Evolutionary conservation across 2,888 invertebrate species (phyloP).

Genomic region (Diarsia brunnea): DNA sequence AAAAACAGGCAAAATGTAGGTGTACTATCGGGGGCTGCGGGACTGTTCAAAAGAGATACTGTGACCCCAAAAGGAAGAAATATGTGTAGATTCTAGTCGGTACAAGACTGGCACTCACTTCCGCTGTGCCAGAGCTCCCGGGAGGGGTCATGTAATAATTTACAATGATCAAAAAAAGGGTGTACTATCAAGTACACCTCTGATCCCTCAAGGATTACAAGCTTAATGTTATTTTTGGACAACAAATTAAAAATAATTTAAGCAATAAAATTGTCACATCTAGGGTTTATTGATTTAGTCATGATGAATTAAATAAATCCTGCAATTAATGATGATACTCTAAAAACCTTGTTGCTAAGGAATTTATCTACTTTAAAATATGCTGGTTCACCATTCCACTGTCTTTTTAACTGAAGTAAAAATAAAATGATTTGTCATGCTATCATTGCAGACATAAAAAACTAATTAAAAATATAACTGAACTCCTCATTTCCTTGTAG

Average conservation of each 20-base stretch:
- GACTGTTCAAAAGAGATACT: no score
- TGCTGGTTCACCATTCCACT: constrained; percentile 1
- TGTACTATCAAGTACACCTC: not conserved
- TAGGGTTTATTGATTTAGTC: not conserved
- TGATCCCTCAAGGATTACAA: not conserved
- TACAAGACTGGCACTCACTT: no score
- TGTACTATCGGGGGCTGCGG: not conserved
- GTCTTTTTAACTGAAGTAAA: not conserved
- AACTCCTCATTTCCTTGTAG: not conserved
- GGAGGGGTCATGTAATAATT: no score
- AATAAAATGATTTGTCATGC: not conserved
- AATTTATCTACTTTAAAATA: not conserved
- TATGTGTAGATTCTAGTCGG: no score
- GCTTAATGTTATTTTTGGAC: not conserved
- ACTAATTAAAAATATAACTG: not conserved
- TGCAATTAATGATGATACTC: not conserved
- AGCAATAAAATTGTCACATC: constrained; percentile 6
- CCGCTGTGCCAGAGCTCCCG: no score
- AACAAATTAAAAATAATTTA: not conserved
- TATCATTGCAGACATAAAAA: not conserved
- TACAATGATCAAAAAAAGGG: no score
- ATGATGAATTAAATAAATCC: not conserved
- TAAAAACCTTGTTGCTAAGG: constrained; percentile 10
- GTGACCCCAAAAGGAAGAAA: no score
- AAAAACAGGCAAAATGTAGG: not conserved